Base-by-base conservation (phyloP, 2,888 invertebrate species). In the Sarcophaga subvicina region DNA sequence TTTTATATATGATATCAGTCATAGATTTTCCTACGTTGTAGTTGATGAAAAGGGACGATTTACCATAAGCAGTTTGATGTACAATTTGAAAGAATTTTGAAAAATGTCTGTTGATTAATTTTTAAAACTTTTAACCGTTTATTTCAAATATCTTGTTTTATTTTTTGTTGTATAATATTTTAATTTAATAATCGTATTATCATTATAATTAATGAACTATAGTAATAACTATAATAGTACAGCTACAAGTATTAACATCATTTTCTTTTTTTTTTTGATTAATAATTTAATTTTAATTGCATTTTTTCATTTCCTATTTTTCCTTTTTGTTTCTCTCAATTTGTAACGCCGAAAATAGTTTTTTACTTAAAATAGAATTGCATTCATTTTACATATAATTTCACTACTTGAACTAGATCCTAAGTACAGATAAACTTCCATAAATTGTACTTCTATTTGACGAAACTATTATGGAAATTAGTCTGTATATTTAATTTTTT, bases 361-460 rank as follows among this genome's bases (percentile, higher is more conserved):
- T 70, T 67, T 27, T 45, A 82, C 60, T 82, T 78, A 85, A 73
- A 81, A 73, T 67, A 59, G 59, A 82, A 78, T 85, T 81, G 76
- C 82, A 83, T 75, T 75, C 78, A 86, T 82, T 82, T 78, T 79
- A 66, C 81, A 86, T 54, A 79, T 76, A 83, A 86, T 83, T 83
- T 86, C 67, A 83, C 83, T 83, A 86, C 83, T 80, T 83, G 75
- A 66, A 76, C 83, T 83, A 82, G 49, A 86, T 70, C 37, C 62
- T 86, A 75, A 78, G 79, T 75, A 66, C 25, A 77, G 11, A 10
- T 37, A 37, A 37, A 10, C 37, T 37, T 10, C 8, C 37, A 37
- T 37, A 37, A 37, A 10, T 37, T 37, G 8, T 2, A 37, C 10
- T 37, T 37, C 37, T 37, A 37, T 37, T 37, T 37, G 37, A 37